phyloP scores from a whole-genome alignment of 64 coral and sea anemone genomes.

The Anthopleura sola region DNA sequence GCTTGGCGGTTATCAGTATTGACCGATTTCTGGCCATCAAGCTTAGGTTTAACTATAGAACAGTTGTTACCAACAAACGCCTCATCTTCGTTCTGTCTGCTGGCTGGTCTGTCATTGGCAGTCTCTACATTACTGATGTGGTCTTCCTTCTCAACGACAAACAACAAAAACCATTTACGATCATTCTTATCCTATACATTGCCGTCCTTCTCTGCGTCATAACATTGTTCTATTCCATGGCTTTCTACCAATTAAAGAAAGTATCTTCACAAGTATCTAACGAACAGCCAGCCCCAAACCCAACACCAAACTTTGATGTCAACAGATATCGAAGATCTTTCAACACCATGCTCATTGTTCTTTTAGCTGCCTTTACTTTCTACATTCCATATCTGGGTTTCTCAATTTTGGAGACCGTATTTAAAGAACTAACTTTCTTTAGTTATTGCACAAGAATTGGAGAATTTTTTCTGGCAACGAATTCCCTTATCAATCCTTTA shows the following conservation, averaged over 20 bases:
- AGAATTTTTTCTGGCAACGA: background rate
- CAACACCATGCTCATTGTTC: background rate
- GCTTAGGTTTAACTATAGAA: background rate
- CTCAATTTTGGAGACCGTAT: background rate
- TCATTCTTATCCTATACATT: background rate
- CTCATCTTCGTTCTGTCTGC: background rate
- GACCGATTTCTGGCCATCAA: conserved; percentile 1
- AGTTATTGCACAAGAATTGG: background rate
- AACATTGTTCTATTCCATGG: background rate
- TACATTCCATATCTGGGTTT: background rate
- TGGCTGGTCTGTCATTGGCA: background rate
- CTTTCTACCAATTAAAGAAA: background rate
- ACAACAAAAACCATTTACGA: background rate
- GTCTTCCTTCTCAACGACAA: background rate
- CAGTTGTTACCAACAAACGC: background rate
- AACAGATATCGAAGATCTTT: conserved; percentile 5
- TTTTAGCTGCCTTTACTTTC: background rate
- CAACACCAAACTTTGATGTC: conserved; percentile 2
- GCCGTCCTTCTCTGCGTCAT: background rate
- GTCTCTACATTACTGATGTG: background rate
- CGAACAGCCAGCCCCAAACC: background rate
- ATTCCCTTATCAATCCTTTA: conserved; percentile 2
- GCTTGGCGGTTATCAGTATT: background rate
- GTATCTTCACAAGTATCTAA: background rate
- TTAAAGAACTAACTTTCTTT: background rate